Base-by-base conservation (phyloP, 2,113 vertebrate species). In the Apteryx owenii region DNA sequence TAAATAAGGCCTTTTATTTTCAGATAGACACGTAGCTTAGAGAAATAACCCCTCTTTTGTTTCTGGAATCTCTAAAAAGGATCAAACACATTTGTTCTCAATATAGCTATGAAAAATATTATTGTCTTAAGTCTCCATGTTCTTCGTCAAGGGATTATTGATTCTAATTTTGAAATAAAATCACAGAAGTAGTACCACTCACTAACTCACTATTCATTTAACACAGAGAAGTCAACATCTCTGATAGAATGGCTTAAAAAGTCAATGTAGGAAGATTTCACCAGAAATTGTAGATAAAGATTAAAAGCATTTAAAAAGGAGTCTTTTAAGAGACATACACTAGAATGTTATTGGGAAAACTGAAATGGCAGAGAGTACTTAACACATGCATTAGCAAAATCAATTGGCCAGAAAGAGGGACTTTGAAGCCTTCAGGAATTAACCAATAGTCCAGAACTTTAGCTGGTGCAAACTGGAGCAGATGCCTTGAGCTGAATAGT, bases 391-490 rank as follows among this genome's bases (percentile, higher is more conserved):
- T 4, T 10, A 13, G n/a, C 5, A 75, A 2, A 25, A 6, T 19
- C 33, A 7, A 0, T 58, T n/a, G 61, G 69, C 6, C 5, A 3
- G 7, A 0, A 2, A 44, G 2, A 44, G 68, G 48, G 13, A 7
- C 46, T 7, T 29, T 38, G 60, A 28, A 4, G 76, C 50, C 12
- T 31, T 16, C 51, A 1, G 40, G 44, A 83, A 5, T 51, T 25
- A 33, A 84, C 60, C 3, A 1, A 0, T 2, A 18, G 2, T 1
- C 65, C 12, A 1, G 40, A 23, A 66, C 80, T 46, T 19, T 61
- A 7, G 46, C 10, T 50, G 56, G 31, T 20, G 20, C 50, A 2
- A 42, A 19, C 3, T 1, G 78, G 31, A 12, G 60, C 48, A 18
- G 75, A 3, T 0, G 9, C n/a, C 60, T 3, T 0, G 12, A 20